phyloP scores from a whole-genome alignment of 2,888 invertebrate genomes.

The Drosophila macrothrix region DNA sequence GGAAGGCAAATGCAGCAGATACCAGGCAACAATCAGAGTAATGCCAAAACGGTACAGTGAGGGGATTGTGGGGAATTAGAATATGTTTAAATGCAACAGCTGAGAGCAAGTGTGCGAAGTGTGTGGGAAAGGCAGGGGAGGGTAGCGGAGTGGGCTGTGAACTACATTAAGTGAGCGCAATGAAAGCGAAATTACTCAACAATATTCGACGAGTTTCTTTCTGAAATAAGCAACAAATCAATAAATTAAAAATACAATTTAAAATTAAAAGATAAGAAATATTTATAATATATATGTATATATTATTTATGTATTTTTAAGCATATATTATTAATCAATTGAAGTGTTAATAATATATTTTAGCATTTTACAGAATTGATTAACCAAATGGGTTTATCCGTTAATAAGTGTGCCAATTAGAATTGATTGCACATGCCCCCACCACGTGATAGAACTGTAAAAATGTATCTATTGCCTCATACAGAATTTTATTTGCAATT shows the following conservation, averaged over 20 bases:
- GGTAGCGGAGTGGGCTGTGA: constrained; percentile 3
- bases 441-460: constrained; percentile 46
- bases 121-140: background rate
- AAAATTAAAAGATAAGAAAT: background rate
- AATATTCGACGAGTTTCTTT: constrained; percentile 12
- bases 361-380: background rate
- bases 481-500: constrained; percentile 62
- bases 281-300: too few species aligned
- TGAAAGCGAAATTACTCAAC: constrained; percentile 50
- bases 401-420: constrained; percentile 19
- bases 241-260: background rate
- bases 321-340: background rate
- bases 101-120: background rate
- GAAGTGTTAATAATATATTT: background rate
- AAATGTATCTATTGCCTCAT: constrained; percentile 27
- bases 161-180: constrained; percentile 46
- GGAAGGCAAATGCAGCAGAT: constrained; percentile 14
- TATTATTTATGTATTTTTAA: background rate
- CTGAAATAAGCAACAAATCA: constrained; percentile 10
- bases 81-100: constrained; percentile 29
- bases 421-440: constrained; percentile 27
- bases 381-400: background rate
- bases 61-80: constrained; percentile 16
- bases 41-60: background rate
- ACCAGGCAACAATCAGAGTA: constrained; percentile 29